Percentiles rank a stretch among this genome's conserved stretches.
These are phyloP conservation scores for Exocentrus adspersus DNA, from an alignment of 2,888 invertebrate genomes.

Conservation along the genomic window DNA sequence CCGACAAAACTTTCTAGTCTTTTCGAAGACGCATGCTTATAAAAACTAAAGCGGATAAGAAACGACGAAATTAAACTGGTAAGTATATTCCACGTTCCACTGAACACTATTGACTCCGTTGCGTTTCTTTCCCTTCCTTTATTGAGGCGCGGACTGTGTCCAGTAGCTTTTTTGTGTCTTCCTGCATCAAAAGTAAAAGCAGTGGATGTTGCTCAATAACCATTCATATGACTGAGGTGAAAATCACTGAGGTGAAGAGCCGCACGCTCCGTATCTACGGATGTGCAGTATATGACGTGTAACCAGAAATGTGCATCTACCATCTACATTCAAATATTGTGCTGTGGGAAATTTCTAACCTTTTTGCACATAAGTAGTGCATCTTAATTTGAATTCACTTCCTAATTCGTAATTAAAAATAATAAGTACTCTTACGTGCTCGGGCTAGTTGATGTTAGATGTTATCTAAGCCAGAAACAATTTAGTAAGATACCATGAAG, in stretches of 20 bases:
- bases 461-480: background rate
- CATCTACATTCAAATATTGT: background rate
- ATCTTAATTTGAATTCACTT: background rate
- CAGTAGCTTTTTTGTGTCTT: background rate
- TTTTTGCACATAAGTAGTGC: background rate
- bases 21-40: background rate
- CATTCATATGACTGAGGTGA: background rate
- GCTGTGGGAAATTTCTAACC: background rate
- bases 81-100: background rate
- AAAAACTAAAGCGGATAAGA: background rate
- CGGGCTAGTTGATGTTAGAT: background rate
- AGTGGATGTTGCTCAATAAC: background rate
- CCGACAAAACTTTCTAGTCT: background rate
- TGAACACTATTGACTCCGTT: background rate
- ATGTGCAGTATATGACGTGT: too few relatives aligned
- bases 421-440: slow-evolving; percentile 1
- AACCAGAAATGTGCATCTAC: background rate
- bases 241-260: background rate
- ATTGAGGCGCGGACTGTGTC: background rate
- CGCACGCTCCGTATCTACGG: background rate
- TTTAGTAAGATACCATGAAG: too few relatives aligned
- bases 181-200: background rate
- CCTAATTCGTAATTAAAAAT: slow-evolving; percentile 1
- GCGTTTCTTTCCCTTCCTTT: too few relatives aligned
- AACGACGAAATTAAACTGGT: background rate